phyloP scores from a whole-genome alignment of 1,140 invertebrate genomes.

The Semibalanus balanoides region DNA sequence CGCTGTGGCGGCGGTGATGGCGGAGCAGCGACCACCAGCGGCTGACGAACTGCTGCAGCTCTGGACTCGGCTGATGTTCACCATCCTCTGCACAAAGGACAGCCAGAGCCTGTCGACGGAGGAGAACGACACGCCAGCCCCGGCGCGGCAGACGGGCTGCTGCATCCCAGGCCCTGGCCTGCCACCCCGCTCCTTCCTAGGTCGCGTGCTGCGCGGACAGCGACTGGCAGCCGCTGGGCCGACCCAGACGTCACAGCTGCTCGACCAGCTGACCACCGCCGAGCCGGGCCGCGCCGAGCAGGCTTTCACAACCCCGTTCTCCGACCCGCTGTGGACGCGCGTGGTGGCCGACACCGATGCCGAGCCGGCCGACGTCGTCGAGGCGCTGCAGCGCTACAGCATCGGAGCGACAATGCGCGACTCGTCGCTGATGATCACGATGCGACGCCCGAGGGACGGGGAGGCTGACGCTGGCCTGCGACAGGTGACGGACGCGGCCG shows the following conservation, averaged over 20 bases:
- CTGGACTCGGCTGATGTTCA: conserved; percentile 2
- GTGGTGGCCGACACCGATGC: background rate
- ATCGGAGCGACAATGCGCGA: conserved; percentile 12
- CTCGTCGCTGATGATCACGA: conserved; percentile 11
- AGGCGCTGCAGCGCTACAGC: conserved; percentile 10
- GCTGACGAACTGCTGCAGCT: background rate
- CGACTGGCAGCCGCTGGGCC: background rate
- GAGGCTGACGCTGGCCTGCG: conserved; percentile 4
- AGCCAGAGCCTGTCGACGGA: background rate
- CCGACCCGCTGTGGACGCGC: background rate
- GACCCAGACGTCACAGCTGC: background rate
- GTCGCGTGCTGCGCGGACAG: background rate
- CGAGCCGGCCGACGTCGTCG: background rate
- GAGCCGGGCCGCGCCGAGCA: background rate
- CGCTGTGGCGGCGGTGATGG: background rate
- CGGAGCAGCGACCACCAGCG: background rate
- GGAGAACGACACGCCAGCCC: background rate
- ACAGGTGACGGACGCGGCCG: background rate
- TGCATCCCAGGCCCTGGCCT: background rate
- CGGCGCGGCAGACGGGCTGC: background rate
- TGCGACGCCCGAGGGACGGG: conserved; percentile 8
- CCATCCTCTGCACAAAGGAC: conserved; percentile 1
- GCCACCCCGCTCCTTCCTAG: background rate
- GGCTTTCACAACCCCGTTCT: background rate
- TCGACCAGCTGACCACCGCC: background rate